Evolutionary conservation across 2,797 vertebrate species (phyloP), one percentile per base, ranked within the genome.

Genomic region (Malurus leucopterus): DNA sequence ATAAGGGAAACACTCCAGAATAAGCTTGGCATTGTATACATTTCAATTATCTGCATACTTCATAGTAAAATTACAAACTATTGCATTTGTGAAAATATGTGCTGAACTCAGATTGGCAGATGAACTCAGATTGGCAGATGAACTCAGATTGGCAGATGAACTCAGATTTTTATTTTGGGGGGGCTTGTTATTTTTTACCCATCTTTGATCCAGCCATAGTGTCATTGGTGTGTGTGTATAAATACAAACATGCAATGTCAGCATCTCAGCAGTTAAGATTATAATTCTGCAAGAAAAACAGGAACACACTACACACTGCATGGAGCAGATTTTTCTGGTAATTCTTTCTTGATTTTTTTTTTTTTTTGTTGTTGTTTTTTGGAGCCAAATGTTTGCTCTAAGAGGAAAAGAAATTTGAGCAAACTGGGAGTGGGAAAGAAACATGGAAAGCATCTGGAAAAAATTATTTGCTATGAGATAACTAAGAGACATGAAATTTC

Each of bases 381-480:
- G 54, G 83, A 86, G 92, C 84, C 78, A 94, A 91, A 21, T 92
- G 30, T 82, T 94, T 93, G 53, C 86, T 91, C 36, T 58, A 73
- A 84, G 57, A 92, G 89, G 69, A 84, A 80, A 89, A 87, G 80
- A 84, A 91, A 93, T 44, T 92, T 82, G 91, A 95, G 74, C 24
- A 79, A 90, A 68, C 27, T 76, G 38, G 62, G 91, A 94, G 80
- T 82, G 68, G 57, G 84, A 90, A 70, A 89, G 70, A 88, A 76
- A 88, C 84, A 73, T 63, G 71, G 74, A 88, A 90, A 90, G 75
- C 93, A 95, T 95, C 95, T 95, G 95, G 93, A 95, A 95, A 92
- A 90, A 89, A 95, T 94, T 95, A 94, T 68, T 79, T 91, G 91
- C 62, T 94, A 86, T 93, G 93, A 94, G 92, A 95, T 93, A 94